These are phyloP conservation scores for Tachyglossus aculeatus DNA, from an alignment of 2,797 vertebrate genomes.

Conservation along the genomic window DNA sequence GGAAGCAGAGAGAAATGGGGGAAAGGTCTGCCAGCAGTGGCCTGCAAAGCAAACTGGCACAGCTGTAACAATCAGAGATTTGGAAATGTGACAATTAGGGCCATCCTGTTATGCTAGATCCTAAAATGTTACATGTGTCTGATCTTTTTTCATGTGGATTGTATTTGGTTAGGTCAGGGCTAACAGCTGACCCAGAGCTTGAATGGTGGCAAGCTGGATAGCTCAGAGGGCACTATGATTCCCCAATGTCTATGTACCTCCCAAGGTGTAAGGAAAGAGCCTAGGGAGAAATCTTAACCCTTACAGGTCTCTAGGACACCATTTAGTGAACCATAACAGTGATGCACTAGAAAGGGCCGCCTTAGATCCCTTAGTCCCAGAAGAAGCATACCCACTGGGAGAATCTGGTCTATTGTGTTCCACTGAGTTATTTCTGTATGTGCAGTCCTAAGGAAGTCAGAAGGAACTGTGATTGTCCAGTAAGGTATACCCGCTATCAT, in stretches of 20 bases:
- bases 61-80: not conserved
- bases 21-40: not conserved
- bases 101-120: not conserved
- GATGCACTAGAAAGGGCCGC: not conserved
- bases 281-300: fast-evolving
- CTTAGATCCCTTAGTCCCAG: not conserved
- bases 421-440: not conserved
- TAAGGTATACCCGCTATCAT: too few relatives aligned
- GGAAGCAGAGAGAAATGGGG: not conserved
- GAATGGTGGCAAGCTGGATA: too few relatives aligned
- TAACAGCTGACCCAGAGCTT: not conserved
- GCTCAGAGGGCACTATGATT: too few relatives aligned
- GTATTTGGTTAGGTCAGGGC: not conserved
- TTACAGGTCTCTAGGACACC: too few relatives aligned
- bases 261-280: not conserved
- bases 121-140: not conserved
- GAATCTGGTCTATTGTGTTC: not conserved
- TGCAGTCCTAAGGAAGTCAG: not conserved
- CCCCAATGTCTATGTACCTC: not conserved
- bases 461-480: not conserved
- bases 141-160: not conserved
- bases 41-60: not conserved
- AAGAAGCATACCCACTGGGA: not conserved
- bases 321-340: too few relatives aligned
- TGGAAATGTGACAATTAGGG: not conserved